Base-by-base conservation (phyloP, 2,888 invertebrate species). In the Tyria jacobaeae region DNA sequence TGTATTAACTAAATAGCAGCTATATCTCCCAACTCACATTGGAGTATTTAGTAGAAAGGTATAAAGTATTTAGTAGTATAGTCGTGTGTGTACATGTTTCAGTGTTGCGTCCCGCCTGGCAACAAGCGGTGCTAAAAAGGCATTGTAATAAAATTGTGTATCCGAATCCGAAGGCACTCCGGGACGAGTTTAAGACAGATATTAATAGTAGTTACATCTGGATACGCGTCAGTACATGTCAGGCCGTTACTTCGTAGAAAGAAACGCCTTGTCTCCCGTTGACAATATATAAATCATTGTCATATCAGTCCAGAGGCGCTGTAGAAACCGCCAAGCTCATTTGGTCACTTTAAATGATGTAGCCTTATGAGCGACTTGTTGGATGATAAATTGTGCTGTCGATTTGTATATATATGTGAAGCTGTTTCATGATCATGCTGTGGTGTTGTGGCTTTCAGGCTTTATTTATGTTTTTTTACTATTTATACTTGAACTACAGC, bases 221-320 rank as follows among this genome's bases (percentile, higher is more conserved):
- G 78, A 77, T 78, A 73, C 70, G 70, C 80, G 82, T 81, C 79
- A 76, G 78, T 78, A 74, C 70, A 70, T 80, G 81, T 81, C 79
- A 76, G 70, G 70, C 78, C 76, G 70, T 81, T 81, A 83, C 75
- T 70, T 74, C 71, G 80, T 84, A 76, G 80, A 81, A 83, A 82
- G 82, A 74, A 75, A 83, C 78, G 80, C 78, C 75, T 70, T 67
- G 69, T 72, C 62, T 69, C 68, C 72, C 71, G 55, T 68, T 75
- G 73, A 75, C 79, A 74, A 74, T 70, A 64, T 71, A 87, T 88
- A 84, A 83, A 88, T 88, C 87, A 87, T 83, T 84, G 84, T 86
- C 87, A 81, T 76, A 85, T 82, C 78, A 78, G 64, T 78, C 78
- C 79, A 75, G 73, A 74, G 80, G 80, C 78, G 81, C 71, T 79